A percentile compares a stretch with the other conserved stretches of the same genome.
Evolutionary conservation across 2,797 vertebrate genomes (phyloP).

Genomic region (Lithobates sylvaticus): DNA sequence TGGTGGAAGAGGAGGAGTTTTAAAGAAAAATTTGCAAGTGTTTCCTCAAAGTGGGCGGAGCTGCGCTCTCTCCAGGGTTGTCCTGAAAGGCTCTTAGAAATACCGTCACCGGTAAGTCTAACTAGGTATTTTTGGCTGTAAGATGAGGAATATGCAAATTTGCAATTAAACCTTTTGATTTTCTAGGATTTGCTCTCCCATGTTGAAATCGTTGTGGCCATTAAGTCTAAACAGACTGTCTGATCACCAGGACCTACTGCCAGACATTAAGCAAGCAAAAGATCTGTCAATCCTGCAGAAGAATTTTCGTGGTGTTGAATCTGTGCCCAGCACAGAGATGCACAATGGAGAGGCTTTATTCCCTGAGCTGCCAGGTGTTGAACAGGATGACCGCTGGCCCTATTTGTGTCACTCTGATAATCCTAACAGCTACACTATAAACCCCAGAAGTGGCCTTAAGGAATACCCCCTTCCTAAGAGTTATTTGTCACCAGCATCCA

Average conservation of each 20-base stretch:
- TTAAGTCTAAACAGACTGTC: conserved; percentile 75
- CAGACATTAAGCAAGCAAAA: conserved; percentile 78
- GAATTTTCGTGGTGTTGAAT: conserved; percentile 72
- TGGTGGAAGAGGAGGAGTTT: too few species aligned
- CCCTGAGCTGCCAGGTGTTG: conserved; percentile 72
- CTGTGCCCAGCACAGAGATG: conserved; percentile 40
- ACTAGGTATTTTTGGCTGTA: too few species aligned
- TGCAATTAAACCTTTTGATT: not conserved
- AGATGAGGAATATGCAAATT: too few species aligned
- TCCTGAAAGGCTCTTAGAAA: too few species aligned
- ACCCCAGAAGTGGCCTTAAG: conserved; percentile 76
- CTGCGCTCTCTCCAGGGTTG: too few species aligned
- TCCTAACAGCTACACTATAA: conserved; percentile 71
- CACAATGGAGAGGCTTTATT: conserved; percentile 77
- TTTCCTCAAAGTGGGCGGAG: too few species aligned
- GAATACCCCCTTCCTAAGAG: conserved; percentile 74
- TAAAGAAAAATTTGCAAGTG: too few species aligned
- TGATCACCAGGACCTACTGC: conserved; percentile 78
- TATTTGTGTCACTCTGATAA: conserved; percentile 76
- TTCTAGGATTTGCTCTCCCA: conserved; percentile 78
- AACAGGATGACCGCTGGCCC: conserved; percentile 78
- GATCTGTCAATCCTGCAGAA: conserved; percentile 74
- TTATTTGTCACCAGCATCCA: conserved; percentile 72
- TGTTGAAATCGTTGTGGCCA: conserved; percentile 83
- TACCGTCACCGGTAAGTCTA: too few species aligned